Percentiles rank a stretch among this genome's conserved stretches.
phyloP scores from a whole-genome alignment of 1,140 invertebrate species.

The Metopolophium dirhodum region DNA sequence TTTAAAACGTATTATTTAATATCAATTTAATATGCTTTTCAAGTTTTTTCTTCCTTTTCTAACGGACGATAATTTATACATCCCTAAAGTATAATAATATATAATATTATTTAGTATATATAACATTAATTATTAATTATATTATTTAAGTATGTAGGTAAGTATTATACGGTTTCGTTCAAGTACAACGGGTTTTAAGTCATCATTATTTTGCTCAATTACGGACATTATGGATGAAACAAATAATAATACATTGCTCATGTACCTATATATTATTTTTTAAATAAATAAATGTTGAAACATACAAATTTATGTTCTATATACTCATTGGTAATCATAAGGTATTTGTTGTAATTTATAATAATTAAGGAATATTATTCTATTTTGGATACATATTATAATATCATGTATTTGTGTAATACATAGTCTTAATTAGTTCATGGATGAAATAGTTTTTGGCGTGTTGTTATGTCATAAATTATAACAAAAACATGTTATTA shows the following conservation, averaged over 20 bases:
- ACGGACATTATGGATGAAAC: too few relatives aligned
- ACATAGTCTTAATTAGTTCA: constrained; percentile 21
- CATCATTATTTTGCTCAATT: background rate
- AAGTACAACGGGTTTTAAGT: background rate
- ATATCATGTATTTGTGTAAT: background rate
- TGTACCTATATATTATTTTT: background rate
- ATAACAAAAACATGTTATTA: constrained; percentile 30
- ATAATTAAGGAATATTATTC: background rate
- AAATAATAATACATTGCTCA: too few relatives aligned
- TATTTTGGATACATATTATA: background rate
- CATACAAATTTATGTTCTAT: background rate
- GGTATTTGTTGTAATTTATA: background rate
- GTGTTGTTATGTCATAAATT: constrained; percentile 5
- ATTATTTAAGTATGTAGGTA: background rate
- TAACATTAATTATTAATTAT: background rate
- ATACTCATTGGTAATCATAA: background rate
- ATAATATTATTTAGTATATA: too few relatives aligned
- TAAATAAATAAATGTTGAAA: background rate
- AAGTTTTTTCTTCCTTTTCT: too few relatives aligned
- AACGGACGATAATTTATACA: background rate
- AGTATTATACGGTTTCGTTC: background rate
- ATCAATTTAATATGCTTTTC: too few relatives aligned
- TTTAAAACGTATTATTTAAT: background rate
- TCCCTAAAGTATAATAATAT: background rate
- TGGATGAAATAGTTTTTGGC: constrained; percentile 16